Base-by-base conservation (phyloP, 2,888 invertebrate species). In the Agrochola lychnidis region DNA sequence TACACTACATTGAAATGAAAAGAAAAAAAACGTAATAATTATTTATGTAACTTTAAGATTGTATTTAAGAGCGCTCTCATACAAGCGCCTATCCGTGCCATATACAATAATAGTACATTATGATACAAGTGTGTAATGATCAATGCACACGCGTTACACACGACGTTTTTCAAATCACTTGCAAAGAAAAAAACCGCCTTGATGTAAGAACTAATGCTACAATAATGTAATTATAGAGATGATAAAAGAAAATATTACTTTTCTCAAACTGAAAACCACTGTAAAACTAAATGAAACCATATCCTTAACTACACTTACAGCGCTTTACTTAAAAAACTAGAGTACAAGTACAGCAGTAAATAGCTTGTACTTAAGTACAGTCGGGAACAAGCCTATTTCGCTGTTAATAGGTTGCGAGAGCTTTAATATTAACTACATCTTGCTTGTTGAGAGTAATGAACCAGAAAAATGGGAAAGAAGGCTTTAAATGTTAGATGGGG, bases 391-490 rank as follows among this genome's bases (percentile, higher is more conserved):
- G 87, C 87, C 89, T 87, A 87, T 82, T 87, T 57, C 71, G n/a
- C 16, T 67, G 78, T 78, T 85, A 88, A 87, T 87, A 80, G 79
- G 76, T 72, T 78, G 76, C 74, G 72, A 62, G 73, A n/a, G 70
- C 63, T 79, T 78, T 79, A 87, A 83, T 81, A 88, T 85, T 87
- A 83, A 87, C 70, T 70, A 73, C 87, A 64, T 67, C 62, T 78
- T 78, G 57, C 69, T 67, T 53, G 69, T 68, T 59, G 71, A 63
- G 61, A 59, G 79, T 79, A 86, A 85, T 87, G 86, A 83, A 85
- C 61, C 70, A 57, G 71, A 73, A 79, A 81, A 81, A 73, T 70
- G 30, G 69, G 66, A 40, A 71, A 68, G 56, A 45, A 42, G 53
- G 30, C 56, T 81, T 83, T 78, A 67, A 83, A 78, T 74, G 81